Conservation (phyloP, 2,888 invertebrate genomes). For the Meganola albula region DNA sequence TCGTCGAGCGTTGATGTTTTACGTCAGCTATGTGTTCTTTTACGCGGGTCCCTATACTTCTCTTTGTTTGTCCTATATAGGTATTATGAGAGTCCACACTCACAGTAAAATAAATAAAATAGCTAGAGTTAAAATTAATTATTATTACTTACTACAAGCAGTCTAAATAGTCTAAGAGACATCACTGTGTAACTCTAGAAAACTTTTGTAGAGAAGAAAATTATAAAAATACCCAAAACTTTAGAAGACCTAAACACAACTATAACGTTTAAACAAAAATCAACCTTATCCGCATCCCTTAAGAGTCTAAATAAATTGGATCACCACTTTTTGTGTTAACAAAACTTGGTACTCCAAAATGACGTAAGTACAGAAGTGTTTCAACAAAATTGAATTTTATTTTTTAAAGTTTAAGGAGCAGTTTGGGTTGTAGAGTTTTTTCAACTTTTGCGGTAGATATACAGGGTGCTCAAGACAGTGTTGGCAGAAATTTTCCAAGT, state of each 20-base stretch:
- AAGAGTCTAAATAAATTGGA: slow-evolving; percentile 28
- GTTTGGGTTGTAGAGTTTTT: slow-evolving; percentile 5
- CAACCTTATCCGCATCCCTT: slow-evolving; percentile 14
- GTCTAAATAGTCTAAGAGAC: too few species aligned
- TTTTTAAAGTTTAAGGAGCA: neutral
- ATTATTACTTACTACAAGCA: too few species aligned
- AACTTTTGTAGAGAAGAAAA: slow-evolving; percentile 53
- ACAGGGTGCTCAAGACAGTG: slow-evolving; percentile 57
- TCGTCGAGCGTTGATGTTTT: too few species aligned
- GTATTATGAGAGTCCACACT: too few species aligned
- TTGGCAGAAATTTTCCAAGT: slow-evolving; percentile 53
- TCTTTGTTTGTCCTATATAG: too few species aligned
- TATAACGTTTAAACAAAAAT: slow-evolving; percentile 23
- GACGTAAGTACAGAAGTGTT: neutral
- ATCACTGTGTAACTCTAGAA: too few species aligned
- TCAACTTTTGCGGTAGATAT: slow-evolving; percentile 30
- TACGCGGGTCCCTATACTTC: too few species aligned
- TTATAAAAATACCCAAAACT: slow-evolving; percentile 56
- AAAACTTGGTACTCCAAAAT: slow-evolving; percentile 5
- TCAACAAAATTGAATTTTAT: neutral
- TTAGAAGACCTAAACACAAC: too few species aligned
- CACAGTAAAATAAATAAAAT: too few species aligned
- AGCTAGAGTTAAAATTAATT: too few species aligned
- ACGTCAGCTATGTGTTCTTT: too few species aligned
- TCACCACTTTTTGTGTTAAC: slow-evolving; percentile 26